These are phyloP conservation scores for Mystacornis crossleyi DNA, from an alignment of 2,113 vertebrate genomes.

Conservation along the genomic window DNA sequence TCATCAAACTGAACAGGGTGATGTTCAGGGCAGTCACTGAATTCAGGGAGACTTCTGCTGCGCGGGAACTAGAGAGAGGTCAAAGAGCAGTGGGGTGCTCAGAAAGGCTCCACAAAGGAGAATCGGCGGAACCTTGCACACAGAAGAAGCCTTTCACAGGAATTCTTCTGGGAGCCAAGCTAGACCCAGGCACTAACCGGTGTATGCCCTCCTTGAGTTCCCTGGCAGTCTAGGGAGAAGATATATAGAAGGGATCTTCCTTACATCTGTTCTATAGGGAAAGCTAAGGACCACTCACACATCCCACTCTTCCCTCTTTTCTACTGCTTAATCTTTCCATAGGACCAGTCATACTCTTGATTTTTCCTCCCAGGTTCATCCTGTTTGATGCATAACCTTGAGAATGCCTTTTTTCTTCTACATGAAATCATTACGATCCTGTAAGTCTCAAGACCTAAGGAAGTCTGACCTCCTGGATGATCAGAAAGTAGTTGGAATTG, in stretches of 20 bases:
- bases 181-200: not conserved
- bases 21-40: not conserved
- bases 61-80: not conserved
- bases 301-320: not conserved
- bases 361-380: not conserved
- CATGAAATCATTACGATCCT: not conserved
- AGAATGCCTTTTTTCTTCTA: not conserved
- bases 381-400: not conserved
- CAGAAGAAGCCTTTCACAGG: not conserved
- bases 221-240: not conserved
- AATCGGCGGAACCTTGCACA: not conserved
- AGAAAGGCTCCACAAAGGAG: not conserved
- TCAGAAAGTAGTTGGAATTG: not conserved
- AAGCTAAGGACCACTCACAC: not conserved
- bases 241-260: not conserved
- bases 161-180: not conserved
- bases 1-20: not conserved
- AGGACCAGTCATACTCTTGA: not conserved
- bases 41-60: not conserved
- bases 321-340: not conserved
- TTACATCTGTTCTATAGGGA: not conserved
- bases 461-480: not conserved
- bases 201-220: fast-evolving
- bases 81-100: not conserved
- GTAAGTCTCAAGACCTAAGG: not conserved